phyloP scores from a whole-genome alignment of 37 sponge, comb jelly and placozoan genomes.

The Petrosia ficiformis region DNA sequence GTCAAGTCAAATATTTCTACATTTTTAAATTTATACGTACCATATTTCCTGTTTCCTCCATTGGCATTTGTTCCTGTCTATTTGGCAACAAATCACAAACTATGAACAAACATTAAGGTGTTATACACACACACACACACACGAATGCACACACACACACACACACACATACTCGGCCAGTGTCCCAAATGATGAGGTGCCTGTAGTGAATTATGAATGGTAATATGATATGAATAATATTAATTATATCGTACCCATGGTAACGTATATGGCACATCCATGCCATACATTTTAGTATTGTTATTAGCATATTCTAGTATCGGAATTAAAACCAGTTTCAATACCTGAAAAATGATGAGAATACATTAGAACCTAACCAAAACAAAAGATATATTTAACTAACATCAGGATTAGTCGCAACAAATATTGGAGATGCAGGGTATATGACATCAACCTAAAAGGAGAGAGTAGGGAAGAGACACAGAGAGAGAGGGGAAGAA shows the following conservation, averaged over 20 bases:
- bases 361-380: no score
- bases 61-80: constrained; percentile 78
- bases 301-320: constrained; percentile 77
- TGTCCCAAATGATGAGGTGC: constrained; percentile 80
- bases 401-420: constrained; percentile 23
- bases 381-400: background rate
- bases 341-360: background rate
- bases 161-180: constrained; percentile 75
- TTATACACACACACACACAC: no score
- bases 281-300: constrained; percentile 55
- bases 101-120: constrained; percentile 10
- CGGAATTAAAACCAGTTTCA: constrained; percentile 39
- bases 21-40: background rate
- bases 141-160: no score
- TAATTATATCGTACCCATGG: constrained; percentile 20
- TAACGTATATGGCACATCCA: constrained; percentile 51
- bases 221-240: background rate
- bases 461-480: no score
- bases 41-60: constrained; percentile 80
- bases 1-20: background rate
- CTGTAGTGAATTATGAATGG: background rate
- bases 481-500: no score
- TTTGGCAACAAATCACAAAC: constrained; percentile 63
- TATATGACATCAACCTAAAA: constrained; percentile 73
- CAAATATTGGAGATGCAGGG: constrained; percentile 69